Evolutionary conservation across 1,140 invertebrate genomes (phyloP), one percentile per base, ranked within the genome.

Genomic region (Papilio polyxenes): DNA sequence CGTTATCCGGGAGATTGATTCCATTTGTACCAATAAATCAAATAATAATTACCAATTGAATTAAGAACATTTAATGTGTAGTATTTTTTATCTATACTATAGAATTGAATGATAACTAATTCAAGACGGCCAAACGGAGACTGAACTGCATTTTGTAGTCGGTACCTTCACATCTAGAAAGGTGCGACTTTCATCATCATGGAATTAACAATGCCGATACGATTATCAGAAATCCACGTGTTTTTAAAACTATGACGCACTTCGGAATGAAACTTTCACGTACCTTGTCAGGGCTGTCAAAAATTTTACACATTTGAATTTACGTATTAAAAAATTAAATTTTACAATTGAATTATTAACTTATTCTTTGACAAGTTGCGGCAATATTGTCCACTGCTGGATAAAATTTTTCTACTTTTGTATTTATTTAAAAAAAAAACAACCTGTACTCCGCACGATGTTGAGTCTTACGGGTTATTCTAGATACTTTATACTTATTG

Each of bases 181-280:
- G 23, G 40, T 44, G 1, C 40, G n/a, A 51, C 53, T 31, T 40
- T 15, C 40, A 51, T 80, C 20, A 69, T 49, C 31, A n/a, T 20
- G 13, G 23, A 40, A 37, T 80, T 40, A 69, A 62, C 11, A n/a
- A 69, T 69, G 65, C 20, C 3, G 51, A 31, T 56, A 69, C 20
- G 40, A 49, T 80, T 49, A n/a, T 69, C 78, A 79, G 15, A 80
- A 69, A 51, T 80, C 20, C 59, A 69, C 15, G 59, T 37, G 59
- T n/a, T 37, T 48, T 53, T 65, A 69, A 80, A 80, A 69, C 40
- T 80, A n/a, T 80, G 49, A 31, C 76, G 51, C 53, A 80, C 37
- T 23, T 65, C 10, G 59, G 17, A 23, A 79, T 20, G 17, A 40
- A 40, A 80, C 78, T 69, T 80, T 80, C 37, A 80, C 78, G n/a